Conservation (phyloP, 2,888 invertebrate genomes). For the Uloborus plumipes region DNA sequence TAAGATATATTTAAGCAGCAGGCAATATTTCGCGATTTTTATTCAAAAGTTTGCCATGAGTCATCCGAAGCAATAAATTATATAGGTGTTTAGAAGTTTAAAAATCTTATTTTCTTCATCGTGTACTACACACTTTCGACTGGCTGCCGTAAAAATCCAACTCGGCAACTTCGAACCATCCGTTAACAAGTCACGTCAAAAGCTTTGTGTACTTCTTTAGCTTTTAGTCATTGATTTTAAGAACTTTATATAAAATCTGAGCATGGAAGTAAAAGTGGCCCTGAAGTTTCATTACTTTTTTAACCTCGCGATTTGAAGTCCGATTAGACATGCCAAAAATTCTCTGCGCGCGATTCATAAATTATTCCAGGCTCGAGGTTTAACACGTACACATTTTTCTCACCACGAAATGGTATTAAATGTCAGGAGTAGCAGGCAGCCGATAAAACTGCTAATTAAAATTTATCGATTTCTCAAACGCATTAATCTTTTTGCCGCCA, state of each 20-base stretch:
- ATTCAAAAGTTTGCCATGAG: too few species aligned
- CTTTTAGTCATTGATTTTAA: slow-evolving; percentile 29
- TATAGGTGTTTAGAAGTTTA: too few species aligned
- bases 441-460: slow-evolving; percentile 64
- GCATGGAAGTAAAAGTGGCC: too few species aligned
- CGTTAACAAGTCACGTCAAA: too few species aligned
- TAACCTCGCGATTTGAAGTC: slow-evolving; percentile 27
- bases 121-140: too few species aligned
- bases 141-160: too few species aligned
- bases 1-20: too few species aligned
- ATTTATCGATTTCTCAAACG: slow-evolving; percentile 60
- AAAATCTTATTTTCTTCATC: too few species aligned
- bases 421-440: slow-evolving; percentile 56
- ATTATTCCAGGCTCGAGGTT: slow-evolving; percentile 60
- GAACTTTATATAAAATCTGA: slow-evolving; percentile 51
- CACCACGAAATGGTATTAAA: slow-evolving; percentile 62
- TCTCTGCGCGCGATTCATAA: slow-evolving; percentile 46
- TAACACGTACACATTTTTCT: slow-evolving; percentile 62
- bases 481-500: slow-evolving; percentile 63
- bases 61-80: too few species aligned
- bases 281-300: slow-evolving; percentile 51
- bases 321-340: slow-evolving; percentile 49
- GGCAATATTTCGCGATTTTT: too few species aligned
- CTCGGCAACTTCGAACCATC: too few species aligned
- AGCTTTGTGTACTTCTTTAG: not conserved